Conservation (phyloP, 64 coral and sea anemone species). For the Pocillopora verrucosa region DNA sequence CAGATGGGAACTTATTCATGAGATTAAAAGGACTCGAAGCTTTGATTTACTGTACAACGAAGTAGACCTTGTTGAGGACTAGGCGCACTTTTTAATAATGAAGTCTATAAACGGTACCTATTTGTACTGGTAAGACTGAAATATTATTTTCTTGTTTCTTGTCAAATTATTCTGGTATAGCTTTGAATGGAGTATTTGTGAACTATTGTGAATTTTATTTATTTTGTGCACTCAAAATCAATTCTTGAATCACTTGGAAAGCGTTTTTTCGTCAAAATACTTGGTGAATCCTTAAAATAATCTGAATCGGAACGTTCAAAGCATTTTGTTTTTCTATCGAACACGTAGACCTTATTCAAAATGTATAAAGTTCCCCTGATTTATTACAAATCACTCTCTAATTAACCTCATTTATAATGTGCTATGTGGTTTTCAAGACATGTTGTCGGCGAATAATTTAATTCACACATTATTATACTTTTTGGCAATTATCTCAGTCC, state of each 20-base stretch:
- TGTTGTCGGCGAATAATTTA: not conserved
- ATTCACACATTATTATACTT: not conserved
- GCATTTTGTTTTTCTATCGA: not conserved
- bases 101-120: not conserved
- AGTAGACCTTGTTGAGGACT: too few species aligned
- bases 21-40: not conserved
- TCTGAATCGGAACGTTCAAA: not conserved
- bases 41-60: not conserved
- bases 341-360: not conserved
- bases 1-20: not conserved
- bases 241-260: constrained; percentile 1
- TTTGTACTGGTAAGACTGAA: not conserved
- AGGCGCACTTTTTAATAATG: too few species aligned
- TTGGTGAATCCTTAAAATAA: not conserved
- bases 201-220: not conserved
- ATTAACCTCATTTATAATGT: not conserved
- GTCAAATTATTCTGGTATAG: not conserved
- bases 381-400: not conserved
- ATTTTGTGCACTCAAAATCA: not conserved
- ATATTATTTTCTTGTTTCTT: not conserved
- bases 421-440: not conserved
- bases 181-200: not conserved
- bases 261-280: too few species aligned
- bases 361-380: not conserved
- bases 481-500: not conserved